Base-by-base conservation (phyloP, 2,113 vertebrate species). In the Spheniscus mendiculus region DNA sequence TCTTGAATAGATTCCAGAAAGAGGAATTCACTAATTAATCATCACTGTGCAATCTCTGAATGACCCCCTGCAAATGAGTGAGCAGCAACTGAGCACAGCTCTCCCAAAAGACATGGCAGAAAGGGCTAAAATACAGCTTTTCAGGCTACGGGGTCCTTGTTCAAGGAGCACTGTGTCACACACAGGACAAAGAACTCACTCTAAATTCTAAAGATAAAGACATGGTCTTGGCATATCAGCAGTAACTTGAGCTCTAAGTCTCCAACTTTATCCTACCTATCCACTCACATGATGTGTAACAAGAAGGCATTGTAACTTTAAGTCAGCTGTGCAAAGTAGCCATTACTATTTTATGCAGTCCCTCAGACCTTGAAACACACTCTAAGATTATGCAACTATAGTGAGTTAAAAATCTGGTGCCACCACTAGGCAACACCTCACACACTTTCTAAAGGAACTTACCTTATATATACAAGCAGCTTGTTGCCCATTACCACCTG, bases 401-500 rank as follows among this genome's bases (percentile, higher is more conserved):
- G 19, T 0, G 23, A 82, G 32, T 25, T 74, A 63, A 84, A 89
- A 58, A 81, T 14, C 18, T 74, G 70, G 15, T 77, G 84, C 42
- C 67, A 55, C 11, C 40, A 32, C 10, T 6, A 72, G 15, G 15
- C 66, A 77, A 44, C 20, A 22, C 15, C 19, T 34, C 63, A 47
- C 47, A 38, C 11, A 12, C 74, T n/a, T 78, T 32, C 63, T 53
- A 4, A 62, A 85, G 34, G 49, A 72, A 34, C 93, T 98, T 97
- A 99, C 99, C 99, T 99, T 89, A 99, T 99, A 96, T 99, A 99
- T 7, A 99, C 99, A 25, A 99, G 98, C 53, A 99, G 98, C 95
- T 99, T 99, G 97, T 99, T 99, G 69, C 99, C 99, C 99, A 99
- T 99, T 49, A 99, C 97, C 93, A 99, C 99, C 93, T 99, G 99